Base-by-base conservation (phyloP, 2,888 invertebrate genomes). In the Netelia inedita region DNA sequence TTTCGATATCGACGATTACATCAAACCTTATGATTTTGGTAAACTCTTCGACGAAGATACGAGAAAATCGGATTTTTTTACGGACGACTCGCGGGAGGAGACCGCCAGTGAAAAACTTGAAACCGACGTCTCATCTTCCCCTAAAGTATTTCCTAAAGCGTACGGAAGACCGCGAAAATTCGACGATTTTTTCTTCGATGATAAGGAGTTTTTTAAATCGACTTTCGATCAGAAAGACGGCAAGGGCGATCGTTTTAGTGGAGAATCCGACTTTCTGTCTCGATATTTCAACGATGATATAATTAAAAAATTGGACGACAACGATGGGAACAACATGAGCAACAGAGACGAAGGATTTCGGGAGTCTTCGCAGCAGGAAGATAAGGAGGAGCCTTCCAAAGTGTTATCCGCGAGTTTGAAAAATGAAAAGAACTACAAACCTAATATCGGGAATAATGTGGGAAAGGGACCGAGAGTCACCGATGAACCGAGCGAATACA, bases 401-500 rank as follows among this genome's bases (percentile, higher is more conserved):
- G 86, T 88, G 1, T 69, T 89, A 57, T 85, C 89, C 3, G 68
- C 79, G n/a, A 89, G 88, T 46, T 82, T 89, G 63, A 75, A 79
- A 2, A 87, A 35, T 5, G 6, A 88, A 23, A 90, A 88, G 35
- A 86, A 88, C 82, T 79, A 73, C 28, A 82, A 88, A 53, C 87
- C 88, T 6, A 87, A 88, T 79, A 83, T 87, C 41, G 79, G 86
- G n/a, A 94, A 94, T 88, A 94, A 94, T 87, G 94, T 94, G 59
- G 92, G 94, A 87, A 90, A 94, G 78, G 92, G 94, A 79, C 92
- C 94, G 72, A 92, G 94, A 87, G 92, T 94, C 89, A 94, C 94
- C 14, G 94, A 92, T 76, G 93, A 94, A 86, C 94, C 95, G 88
- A 94, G 94, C 6, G 94, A 94, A 57, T 95, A 95, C 79, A 94